These are phyloP conservation scores for Trichoplusia ni DNA, from an alignment of 1,140 invertebrate species.

Conservation along the genomic window DNA sequence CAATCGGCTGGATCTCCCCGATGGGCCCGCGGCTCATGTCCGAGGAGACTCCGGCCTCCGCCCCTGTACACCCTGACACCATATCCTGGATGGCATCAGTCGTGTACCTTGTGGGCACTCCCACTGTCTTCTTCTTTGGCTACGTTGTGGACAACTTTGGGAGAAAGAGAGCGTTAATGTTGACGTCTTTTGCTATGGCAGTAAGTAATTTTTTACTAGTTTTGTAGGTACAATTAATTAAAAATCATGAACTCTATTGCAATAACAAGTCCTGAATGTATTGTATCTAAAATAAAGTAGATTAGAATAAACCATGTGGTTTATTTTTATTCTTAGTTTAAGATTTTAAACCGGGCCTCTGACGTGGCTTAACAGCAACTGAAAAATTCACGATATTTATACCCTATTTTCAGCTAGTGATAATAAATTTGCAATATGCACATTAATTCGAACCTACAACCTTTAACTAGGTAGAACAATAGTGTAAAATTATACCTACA, in stretches of 20 bases:
- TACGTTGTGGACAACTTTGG: conserved; percentile 71
- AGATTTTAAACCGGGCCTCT: too few relatives aligned
- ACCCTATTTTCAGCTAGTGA: too few relatives aligned
- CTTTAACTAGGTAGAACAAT: background rate
- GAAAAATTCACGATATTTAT: too few relatives aligned
- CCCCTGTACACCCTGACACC: conserved; percentile 58
- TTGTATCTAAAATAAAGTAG: too few relatives aligned
- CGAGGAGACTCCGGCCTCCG: conserved; percentile 51
- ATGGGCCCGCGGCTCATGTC: conserved; percentile 69
- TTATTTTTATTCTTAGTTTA: too few relatives aligned
- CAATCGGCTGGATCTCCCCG: conserved; percentile 71
- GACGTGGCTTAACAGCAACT: too few relatives aligned
- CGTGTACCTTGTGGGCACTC: conserved; percentile 65
- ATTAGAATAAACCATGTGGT: too few relatives aligned
- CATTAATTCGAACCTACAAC: too few relatives aligned
- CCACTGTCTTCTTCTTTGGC: conserved; percentile 68
- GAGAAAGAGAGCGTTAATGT: conserved; percentile 65
- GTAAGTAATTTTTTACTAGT: conserved; percentile 46
- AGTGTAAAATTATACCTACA: background rate
- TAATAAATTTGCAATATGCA: too few relatives aligned
- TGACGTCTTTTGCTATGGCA: conserved; percentile 64
- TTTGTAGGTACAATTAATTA: background rate
- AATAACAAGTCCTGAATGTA: too few relatives aligned
- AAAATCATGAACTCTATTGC: background rate
- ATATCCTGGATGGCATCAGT: conserved; percentile 77